These are phyloP conservation scores for Dendrolimus punctatus DNA, from an alignment of 1,140 invertebrate species.

Conservation along the genomic window DNA sequence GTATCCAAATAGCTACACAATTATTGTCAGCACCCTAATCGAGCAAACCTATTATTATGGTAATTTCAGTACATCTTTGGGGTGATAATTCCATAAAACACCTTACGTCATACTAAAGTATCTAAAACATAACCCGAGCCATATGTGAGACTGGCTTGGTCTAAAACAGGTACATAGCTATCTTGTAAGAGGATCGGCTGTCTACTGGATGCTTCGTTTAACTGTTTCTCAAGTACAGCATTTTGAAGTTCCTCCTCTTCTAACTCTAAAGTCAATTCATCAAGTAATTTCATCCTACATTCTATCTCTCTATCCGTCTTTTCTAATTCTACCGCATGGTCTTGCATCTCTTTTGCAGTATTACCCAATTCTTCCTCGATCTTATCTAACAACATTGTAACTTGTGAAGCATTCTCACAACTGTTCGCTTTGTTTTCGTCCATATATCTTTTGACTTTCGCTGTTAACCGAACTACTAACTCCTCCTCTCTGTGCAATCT, in stretches of 20 bases:
- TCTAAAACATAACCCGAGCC: slow-evolving; percentile 56
- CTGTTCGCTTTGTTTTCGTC: slow-evolving; percentile 73
- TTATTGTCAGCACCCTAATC: neutral
- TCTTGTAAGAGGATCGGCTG: slow-evolving; percentile 61
- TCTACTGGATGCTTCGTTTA: slow-evolving; percentile 58
- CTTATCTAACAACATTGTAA: slow-evolving; percentile 66
- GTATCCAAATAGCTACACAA: too few species aligned
- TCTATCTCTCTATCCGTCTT: slow-evolving; percentile 77
- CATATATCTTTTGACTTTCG: slow-evolving; percentile 77
- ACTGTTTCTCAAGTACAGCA: slow-evolving; percentile 51
- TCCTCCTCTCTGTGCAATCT: slow-evolving; percentile 81
- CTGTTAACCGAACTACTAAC: slow-evolving; percentile 75
- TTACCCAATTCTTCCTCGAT: slow-evolving; percentile 72
- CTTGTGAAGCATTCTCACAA: slow-evolving; percentile 69
- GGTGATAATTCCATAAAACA: slow-evolving; percentile 24
- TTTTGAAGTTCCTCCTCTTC: slow-evolving; percentile 75
- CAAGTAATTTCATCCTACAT: slow-evolving; percentile 75
- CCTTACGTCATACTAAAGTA: slow-evolving; percentile 63
- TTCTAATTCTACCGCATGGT: slow-evolving; percentile 73
- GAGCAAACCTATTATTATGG: slow-evolving; percentile 21
- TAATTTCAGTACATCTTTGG: slow-evolving; percentile 62
- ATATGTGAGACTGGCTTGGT: slow-evolving; percentile 36
- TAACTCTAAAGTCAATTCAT: slow-evolving; percentile 77
- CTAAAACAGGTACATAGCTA: slow-evolving; percentile 59
- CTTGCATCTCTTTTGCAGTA: slow-evolving; percentile 77